A percentile compares a stretch with the other conserved stretches of the same genome.
Conservation (phyloP, 1,140 invertebrate species). For the Homalodisca vitripennis region DNA sequence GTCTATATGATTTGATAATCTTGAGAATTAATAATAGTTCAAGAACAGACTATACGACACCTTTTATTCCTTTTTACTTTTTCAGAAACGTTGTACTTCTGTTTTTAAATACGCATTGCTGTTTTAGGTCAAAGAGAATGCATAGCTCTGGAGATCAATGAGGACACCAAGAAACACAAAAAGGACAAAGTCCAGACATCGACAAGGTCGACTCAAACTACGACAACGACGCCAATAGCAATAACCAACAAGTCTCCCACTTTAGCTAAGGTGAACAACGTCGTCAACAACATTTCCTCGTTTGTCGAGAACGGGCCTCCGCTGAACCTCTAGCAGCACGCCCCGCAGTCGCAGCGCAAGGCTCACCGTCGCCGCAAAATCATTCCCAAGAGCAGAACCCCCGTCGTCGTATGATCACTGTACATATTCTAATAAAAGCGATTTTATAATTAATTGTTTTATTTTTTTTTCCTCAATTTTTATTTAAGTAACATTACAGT, state of each 20-base stretch:
- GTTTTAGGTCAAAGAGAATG: conserved; percentile 2
- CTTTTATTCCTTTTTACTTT: background rate
- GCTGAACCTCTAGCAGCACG: background rate
- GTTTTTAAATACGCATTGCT: background rate
- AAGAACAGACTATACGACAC: no score
- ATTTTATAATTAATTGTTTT: no score
- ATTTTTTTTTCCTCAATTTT: no score
- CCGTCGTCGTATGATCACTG: conserved; percentile 8
- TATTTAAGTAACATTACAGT: no score
- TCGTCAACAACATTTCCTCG: conserved; percentile 13
- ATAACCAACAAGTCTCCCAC: background rate
- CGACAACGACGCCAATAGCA: background rate
- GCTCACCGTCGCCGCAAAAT: no score
- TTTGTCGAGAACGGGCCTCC: background rate
- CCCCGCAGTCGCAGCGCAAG: conserved; percentile 5
- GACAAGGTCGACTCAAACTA: conserved; percentile 7
- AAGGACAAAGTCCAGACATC: background rate
- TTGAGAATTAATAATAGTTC: no score
- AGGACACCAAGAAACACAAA: conserved; percentile 8
- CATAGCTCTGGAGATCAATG: conserved; percentile 17
- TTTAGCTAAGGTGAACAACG: background rate
- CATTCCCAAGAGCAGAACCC: conserved; percentile 2
- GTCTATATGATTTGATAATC: background rate
- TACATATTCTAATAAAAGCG: no score
- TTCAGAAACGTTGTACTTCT: background rate